phyloP scores from a whole-genome alignment of 53 echinoderm and acorn worm genomes.

The Stichopus horrens region DNA sequence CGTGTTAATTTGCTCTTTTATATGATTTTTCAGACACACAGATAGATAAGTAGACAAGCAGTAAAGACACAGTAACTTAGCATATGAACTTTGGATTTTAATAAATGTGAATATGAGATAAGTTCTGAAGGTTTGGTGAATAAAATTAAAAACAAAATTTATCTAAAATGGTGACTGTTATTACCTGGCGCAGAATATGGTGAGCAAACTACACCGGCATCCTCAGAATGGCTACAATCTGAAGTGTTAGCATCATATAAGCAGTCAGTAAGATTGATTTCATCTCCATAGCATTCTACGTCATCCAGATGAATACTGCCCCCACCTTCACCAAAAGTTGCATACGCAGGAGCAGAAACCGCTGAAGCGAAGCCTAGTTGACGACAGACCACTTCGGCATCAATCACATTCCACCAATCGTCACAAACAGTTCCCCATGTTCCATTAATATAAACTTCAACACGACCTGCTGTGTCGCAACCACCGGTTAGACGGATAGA shows the following conservation, averaged over 20 bases:
- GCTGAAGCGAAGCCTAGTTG: conserved; percentile 60
- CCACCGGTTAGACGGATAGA: no score
- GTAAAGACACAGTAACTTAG: no score
- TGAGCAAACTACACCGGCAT: conserved; percentile 57
- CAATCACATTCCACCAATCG: conserved; percentile 47
- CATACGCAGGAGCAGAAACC: conserved; percentile 40
- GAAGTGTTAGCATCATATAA: conserved; percentile 28
- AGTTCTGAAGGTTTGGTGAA: no score
- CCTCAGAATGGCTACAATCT: conserved; percentile 54
- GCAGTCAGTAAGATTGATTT: conserved; percentile 54
- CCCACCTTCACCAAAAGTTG: conserved; percentile 47
- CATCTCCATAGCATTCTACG: conserved; percentile 51
- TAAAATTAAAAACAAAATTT: no score
- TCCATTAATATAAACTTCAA: conserved; percentile 60
- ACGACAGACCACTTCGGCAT: conserved; percentile 60
- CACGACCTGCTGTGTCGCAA: conserved; percentile 42
- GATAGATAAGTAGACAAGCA: no score
- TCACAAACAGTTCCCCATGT: conserved; percentile 72
- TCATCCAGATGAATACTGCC: conserved; percentile 55
- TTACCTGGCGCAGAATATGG: no score
- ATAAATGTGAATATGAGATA: no score
- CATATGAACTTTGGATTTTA: no score
- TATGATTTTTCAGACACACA: no score
- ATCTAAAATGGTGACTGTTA: no score
- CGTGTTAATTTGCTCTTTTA: no score